Percentiles rank a stretch among this genome's conserved stretches.
These are phyloP conservation scores for Rhamphomyia laevipes DNA, from an alignment of 2,888 invertebrate species.

Conservation along the genomic window DNA sequence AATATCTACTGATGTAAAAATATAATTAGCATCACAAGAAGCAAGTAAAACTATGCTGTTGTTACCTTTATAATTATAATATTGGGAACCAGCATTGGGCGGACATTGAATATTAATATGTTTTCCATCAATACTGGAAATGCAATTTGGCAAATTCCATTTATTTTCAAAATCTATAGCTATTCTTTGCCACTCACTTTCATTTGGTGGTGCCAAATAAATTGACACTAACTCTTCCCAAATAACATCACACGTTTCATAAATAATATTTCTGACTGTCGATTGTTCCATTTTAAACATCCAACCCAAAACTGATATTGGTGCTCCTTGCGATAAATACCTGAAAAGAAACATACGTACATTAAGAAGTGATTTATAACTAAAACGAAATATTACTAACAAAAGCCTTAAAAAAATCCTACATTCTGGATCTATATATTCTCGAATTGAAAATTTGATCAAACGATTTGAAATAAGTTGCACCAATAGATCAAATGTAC, in stretches of 20 bases:
- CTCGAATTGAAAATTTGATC: no score
- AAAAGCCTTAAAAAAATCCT: no score
- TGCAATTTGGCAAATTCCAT: conserved; percentile 18
- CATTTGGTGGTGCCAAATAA: conserved; percentile 11
- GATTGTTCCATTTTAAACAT: conserved; percentile 11
- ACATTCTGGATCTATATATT: no score
- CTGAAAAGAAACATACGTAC: background rate
- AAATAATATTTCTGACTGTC: conserved; percentile 11
- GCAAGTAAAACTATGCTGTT: conserved; percentile 6
- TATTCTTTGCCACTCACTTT: conserved; percentile 8
- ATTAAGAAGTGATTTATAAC: background rate
- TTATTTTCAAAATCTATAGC: conserved; percentile 9
- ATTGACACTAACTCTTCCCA: conserved; percentile 10
- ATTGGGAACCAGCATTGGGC: conserved; percentile 20
- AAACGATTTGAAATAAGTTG: no score
- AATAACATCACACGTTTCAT: conserved; percentile 8
- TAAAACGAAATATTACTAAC: no score
- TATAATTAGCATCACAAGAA: background rate
- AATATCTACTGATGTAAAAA: conserved; percentile 11
- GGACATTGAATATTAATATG: conserved; percentile 22
- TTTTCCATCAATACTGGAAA: conserved; percentile 24
- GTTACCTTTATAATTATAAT: conserved; percentile 22
- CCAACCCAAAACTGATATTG: background rate
- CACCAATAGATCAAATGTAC: no score
- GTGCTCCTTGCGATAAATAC: background rate